Evolutionary conservation across 2,888 invertebrate genomes (phyloP).

Genomic region (Lapara coniferarum): DNA sequence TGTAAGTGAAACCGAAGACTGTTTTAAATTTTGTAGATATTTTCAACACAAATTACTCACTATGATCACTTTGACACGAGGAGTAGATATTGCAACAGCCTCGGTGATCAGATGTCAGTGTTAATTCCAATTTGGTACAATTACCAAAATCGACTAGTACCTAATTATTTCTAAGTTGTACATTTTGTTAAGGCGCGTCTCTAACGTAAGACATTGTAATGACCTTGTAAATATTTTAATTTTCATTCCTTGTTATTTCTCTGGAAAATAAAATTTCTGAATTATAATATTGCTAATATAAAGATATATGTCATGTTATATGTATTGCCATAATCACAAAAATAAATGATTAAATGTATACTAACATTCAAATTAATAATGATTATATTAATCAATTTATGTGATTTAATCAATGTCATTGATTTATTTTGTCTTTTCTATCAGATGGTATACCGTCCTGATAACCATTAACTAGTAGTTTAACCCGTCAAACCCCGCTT

Average conservation of each 20-base stretch:
- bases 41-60: slow-evolving; percentile 60
- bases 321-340: neutral
- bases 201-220: slow-evolving; percentile 19
- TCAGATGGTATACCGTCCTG: neutral
- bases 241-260: slow-evolving; percentile 22
- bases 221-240: slow-evolving; percentile 23
- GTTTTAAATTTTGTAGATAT: slow-evolving; percentile 78
- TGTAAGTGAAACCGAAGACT: slow-evolving; percentile 82
- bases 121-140: slow-evolving; percentile 75
- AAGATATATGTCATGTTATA: slow-evolving; percentile 57
- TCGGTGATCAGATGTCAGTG: slow-evolving; percentile 64
- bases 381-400: slow-evolving; percentile 1
- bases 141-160: slow-evolving; percentile 75
- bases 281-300: slow-evolving; percentile 6
- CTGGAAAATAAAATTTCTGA: slow-evolving; percentile 15
- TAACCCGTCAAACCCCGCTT: too few species aligned
- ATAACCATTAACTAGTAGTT: neutral
- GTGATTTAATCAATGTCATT: neutral
- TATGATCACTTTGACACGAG: slow-evolving; percentile 56
- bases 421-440: neutral
- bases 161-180: slow-evolving; percentile 70
- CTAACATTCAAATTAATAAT: neutral
- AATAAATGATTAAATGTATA: neutral
- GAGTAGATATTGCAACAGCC: slow-evolving; percentile 50
- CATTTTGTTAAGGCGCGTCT: slow-evolving; percentile 29